phyloP scores from a whole-genome alignment of 1,140 invertebrate species.

The Archivesica marissinica region DNA sequence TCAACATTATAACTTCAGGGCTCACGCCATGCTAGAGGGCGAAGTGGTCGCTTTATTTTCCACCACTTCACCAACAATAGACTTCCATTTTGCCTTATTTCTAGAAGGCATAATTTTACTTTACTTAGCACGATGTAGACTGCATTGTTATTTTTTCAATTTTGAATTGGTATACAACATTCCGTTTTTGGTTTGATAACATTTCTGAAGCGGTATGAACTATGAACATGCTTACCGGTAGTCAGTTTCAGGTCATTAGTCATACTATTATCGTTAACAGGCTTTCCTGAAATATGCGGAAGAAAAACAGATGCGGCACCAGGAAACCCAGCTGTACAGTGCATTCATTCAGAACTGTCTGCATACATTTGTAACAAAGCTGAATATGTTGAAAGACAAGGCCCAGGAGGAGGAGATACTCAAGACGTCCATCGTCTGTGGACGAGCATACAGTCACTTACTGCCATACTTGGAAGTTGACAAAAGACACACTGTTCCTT shows the following conservation, averaged over 20 bases:
- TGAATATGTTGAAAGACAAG: background rate
- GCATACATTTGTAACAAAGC: background rate
- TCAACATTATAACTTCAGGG: too few relatives aligned
- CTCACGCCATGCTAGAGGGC: too few relatives aligned
- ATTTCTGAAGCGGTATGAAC: background rate
- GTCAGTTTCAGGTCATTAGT: background rate
- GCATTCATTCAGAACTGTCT: slow-evolving; percentile 15
- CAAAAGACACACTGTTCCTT: background rate
- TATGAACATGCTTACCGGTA: background rate
- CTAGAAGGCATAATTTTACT: too few relatives aligned
- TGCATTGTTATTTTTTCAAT: background rate
- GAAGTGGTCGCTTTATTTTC: too few relatives aligned
- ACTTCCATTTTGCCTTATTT: too few relatives aligned
- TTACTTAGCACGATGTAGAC: background rate
- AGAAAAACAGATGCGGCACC: background rate
- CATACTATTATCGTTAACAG: background rate
- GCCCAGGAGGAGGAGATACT: background rate
- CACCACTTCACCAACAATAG: too few relatives aligned
- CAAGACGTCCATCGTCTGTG: background rate
- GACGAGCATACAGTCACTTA: background rate
- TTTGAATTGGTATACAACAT: background rate
- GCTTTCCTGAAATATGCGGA: background rate
- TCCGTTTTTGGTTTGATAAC: background rate
- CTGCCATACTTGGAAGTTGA: background rate
- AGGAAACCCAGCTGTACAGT: background rate